These are phyloP conservation scores for Periophthalmus modestus DNA, from an alignment of 2,113 vertebrate species.

Conservation along the genomic window DNA sequence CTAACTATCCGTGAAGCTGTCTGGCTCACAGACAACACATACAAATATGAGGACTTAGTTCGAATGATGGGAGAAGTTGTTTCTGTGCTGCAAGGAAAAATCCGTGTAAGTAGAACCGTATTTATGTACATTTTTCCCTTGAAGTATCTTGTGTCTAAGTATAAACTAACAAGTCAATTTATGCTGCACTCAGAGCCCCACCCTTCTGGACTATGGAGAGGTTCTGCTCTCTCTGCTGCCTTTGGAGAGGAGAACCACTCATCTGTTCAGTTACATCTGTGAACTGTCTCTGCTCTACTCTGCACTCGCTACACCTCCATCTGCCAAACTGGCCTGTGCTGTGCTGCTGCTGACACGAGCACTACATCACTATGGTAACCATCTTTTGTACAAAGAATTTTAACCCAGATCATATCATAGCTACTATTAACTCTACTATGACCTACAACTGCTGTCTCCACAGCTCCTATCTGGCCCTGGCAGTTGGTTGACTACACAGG, in stretches of 20 bases:
- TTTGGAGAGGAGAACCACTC: slow-evolving; percentile 78
- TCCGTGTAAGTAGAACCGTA: slow-evolving; percentile 81
- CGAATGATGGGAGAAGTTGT: slow-evolving; percentile 98
- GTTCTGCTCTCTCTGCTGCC: slow-evolving; percentile 83
- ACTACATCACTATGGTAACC: slow-evolving; percentile 86
- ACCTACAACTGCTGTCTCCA: slow-evolving; percentile 20
- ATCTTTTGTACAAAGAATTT: not conserved
- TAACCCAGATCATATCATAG: not conserved
- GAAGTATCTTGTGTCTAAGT: not conserved
- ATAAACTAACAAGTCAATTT: not conserved
- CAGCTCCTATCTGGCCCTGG: slow-evolving; percentile 88
- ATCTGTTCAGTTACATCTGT: slow-evolving; percentile 91
- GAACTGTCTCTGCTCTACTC: slow-evolving; percentile 92
- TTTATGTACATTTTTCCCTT: not conserved
- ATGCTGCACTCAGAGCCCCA: slow-evolving; percentile 79
- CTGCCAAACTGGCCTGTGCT: slow-evolving; percentile 84
- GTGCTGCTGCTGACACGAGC: slow-evolving; percentile 85
- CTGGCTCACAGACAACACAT: slow-evolving; percentile 98
- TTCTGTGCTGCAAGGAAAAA: slow-evolving; percentile 90
- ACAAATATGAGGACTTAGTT: slow-evolving; percentile 97
- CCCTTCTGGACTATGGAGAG: slow-evolving; percentile 91
- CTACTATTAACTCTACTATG: slow-evolving; percentile 19
- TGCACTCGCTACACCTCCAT: slow-evolving; percentile 77
- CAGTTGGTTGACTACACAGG: slow-evolving; percentile 86
- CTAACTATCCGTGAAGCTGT: slow-evolving; percentile 95